phyloP scores from a whole-genome alignment of 2,888 invertebrate genomes.

The Amblyjoppa fuscipennis region DNA sequence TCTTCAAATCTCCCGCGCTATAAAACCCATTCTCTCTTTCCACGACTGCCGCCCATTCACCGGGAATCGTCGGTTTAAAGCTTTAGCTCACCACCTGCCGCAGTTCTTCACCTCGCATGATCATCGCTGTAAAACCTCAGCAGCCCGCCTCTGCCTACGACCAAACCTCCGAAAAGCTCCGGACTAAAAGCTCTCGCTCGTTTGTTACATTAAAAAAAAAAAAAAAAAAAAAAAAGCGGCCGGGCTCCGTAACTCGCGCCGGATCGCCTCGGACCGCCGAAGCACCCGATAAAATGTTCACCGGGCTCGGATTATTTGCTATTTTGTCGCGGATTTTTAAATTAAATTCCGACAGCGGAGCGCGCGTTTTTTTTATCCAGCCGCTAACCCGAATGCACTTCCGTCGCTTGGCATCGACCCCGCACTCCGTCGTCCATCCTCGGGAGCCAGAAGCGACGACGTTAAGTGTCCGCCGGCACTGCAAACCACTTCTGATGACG shows the following conservation, averaged over 20 bases:
- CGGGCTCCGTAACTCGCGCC: neutral
- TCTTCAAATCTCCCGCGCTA: slow-evolving; percentile 13
- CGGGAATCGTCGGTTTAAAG: neutral
- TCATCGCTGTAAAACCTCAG: slow-evolving; percentile 25
- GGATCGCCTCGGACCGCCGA: neutral
- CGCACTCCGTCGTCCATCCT: slow-evolving; percentile 16
- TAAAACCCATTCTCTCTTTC: slow-evolving; percentile 12
- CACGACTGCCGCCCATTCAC: neutral
- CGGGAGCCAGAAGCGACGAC: slow-evolving; percentile 3
- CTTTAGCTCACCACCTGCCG: slow-evolving; percentile 32
- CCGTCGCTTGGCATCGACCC: neutral
- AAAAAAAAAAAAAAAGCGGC: slow-evolving; percentile 7
- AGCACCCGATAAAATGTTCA: neutral
- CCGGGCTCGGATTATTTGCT: neutral
- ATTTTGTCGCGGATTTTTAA: slow-evolving; percentile 4
- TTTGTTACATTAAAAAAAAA: slow-evolving; percentile 4
- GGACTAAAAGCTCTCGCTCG: neutral
- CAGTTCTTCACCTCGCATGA: slow-evolving; percentile 5
- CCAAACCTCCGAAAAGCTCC: neutral
- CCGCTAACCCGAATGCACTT: slow-evolving; percentile 4
- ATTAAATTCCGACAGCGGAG: neutral
- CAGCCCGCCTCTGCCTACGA: neutral
- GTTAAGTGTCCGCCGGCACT: slow-evolving; percentile 45
- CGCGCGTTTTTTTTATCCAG: neutral
- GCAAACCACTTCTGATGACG: slow-evolving; percentile 45